A percentile compares a stretch with the other conserved stretches of the same genome.
These are phyloP conservation scores for Linepithema humile DNA, from an alignment of 1,140 invertebrate species.

Conservation along the genomic window DNA sequence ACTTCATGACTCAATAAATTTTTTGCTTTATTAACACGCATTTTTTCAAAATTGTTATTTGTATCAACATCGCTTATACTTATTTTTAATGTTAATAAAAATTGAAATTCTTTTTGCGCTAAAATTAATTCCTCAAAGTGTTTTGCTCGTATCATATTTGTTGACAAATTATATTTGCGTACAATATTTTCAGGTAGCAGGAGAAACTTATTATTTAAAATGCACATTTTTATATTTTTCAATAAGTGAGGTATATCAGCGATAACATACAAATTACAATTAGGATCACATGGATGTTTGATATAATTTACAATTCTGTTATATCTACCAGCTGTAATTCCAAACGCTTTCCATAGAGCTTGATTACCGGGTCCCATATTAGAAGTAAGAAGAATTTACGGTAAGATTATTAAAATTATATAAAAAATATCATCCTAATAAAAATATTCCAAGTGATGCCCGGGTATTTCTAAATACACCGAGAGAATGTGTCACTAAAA, in stretches of 20 bases:
- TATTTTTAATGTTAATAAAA: conserved; percentile 8
- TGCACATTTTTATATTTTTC: too few species aligned
- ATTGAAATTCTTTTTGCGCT: not conserved
- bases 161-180: conserved; percentile 7
- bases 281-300: not conserved
- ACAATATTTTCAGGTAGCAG: not conserved
- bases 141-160: conserved; percentile 1
- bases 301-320: not conserved
- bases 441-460: not conserved
- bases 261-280: conserved; percentile 5
- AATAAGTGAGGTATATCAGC: conserved; percentile 7
- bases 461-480: not conserved
- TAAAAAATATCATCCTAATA: not conserved
- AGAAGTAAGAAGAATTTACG: not conserved
- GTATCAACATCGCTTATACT: not conserved
- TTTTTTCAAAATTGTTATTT: conserved; percentile 1
- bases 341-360: not conserved
- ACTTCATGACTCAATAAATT: conserved; percentile 8
- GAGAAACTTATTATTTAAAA: conserved; percentile 22
- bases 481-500: not conserved
- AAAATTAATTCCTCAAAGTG: conserved; percentile 17
- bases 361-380: conserved; percentile 1
- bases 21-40: conserved; percentile 9
- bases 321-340: not conserved
- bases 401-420: conserved; percentile 5